Evolutionary conservation across 2,113 vertebrate species (phyloP), one percentile per base, ranked within the genome.

Genomic region (Anoura caudifer): DNA sequence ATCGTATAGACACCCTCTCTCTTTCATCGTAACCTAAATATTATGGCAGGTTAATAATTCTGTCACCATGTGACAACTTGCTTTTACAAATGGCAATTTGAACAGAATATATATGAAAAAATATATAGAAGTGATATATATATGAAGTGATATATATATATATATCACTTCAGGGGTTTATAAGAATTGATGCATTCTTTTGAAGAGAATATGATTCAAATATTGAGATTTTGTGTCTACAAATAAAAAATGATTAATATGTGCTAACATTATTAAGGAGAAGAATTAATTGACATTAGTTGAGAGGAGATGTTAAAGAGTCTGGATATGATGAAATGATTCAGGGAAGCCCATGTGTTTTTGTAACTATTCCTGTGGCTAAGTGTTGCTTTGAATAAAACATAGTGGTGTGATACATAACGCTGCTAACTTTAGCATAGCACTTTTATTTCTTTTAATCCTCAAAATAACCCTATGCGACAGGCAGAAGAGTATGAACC

Each of bases 361-460:
- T 91, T 54, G 24, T 87, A 81, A 41, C 81, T 75, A 38, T 89
- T 89, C 36, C 36, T 93, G 33, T 86, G 41, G 14, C 59, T 70
- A 31, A 33, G 28, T 72, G 5, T 56, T n/a, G 22, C 72, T 95
- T 33, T 69, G 54, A 79, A 84, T 89, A 91, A 95, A 91, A 72
- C 38, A 45, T 54, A 70, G 5, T 5, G 14, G 36, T 45, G 7
- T 50, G 59, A 92, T 43, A 80, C 13, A 1, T 47, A 45, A 47
- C 26, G 43, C 24, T 84, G 87, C 28, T 65, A 54, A 80, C 43
- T 45, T 36, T 36, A 41, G 16, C 9, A 38, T 43, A 22, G 15
- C 56, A n/a, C 31, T 94, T 93, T 94, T 36, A 50, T 90, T 20
- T 85, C 50, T 36, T 84, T 75, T 45, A 88, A 75, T 73, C 90